Evolutionary conservation across 2,113 vertebrate genomes (phyloP).

Genomic region (Pseudonaja textilis): DNA sequence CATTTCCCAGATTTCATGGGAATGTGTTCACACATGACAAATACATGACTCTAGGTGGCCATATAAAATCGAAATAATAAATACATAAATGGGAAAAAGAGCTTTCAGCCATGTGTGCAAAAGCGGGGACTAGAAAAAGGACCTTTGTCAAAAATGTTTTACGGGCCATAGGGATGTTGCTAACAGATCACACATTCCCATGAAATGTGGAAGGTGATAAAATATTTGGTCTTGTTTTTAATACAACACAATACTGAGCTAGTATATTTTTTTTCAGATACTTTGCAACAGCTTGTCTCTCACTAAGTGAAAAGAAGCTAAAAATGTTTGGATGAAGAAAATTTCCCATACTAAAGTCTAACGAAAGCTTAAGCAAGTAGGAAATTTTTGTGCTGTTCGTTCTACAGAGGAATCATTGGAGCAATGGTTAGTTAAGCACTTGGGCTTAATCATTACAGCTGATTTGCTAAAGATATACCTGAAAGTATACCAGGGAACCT

Average conservation of each 20-base stretch:
- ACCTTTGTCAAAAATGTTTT: neutral
- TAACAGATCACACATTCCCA: neutral
- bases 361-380: neutral
- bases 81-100: neutral
- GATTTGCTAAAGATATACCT: neutral
- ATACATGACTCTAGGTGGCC: neutral
- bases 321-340: neutral
- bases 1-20: neutral
- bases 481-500: neutral
- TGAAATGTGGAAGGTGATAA: neutral
- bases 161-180: neutral
- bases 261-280: neutral
- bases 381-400: neutral
- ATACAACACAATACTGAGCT: neutral
- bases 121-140: neutral
- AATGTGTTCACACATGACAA: neutral
- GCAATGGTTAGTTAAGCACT: neutral
- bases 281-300: neutral
- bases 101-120: neutral
- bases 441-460: neutral
- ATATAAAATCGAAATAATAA: neutral
- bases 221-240: neutral
- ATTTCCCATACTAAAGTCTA: neutral
- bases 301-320: neutral
- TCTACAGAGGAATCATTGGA: neutral